phyloP scores from a whole-genome alignment of 2,797 vertebrate species.

The Garrulus glandarius region DNA sequence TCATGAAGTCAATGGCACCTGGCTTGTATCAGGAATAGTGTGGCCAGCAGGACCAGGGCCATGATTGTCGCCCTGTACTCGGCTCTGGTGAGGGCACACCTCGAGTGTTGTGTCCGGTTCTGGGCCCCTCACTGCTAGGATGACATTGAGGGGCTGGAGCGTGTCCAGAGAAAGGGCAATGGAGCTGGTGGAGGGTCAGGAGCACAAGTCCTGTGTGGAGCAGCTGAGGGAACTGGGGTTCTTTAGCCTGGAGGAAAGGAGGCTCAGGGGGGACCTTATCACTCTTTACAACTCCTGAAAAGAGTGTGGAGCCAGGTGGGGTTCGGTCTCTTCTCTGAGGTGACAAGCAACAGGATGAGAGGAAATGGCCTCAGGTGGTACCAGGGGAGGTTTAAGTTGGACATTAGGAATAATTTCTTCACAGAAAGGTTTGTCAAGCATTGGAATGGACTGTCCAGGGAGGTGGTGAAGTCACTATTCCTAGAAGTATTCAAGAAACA shows the following conservation, averaged over 20 bases:
- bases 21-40: neutral
- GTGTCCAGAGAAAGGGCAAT: fast-evolving
- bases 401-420: neutral
- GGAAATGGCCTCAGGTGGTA: neutral
- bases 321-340: fast-evolving
- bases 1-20: neutral
- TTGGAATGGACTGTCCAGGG: neutral
- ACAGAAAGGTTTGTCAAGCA: neutral
- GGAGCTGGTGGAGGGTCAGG: neutral
- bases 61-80: neutral
- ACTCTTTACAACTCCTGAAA: neutral
- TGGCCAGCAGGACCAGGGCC: neutral
- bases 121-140: fast-evolving
- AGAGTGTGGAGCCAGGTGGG: neutral
- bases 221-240: neutral
- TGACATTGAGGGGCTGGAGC: fast-evolving
- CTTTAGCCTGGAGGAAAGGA: neutral
- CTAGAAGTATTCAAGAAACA: neutral
- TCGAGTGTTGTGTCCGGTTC: fast-evolving
- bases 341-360: neutral
- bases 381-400: neutral
- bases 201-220: fast-evolving
- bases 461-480: neutral
- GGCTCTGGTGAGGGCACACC: fast-evolving
- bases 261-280: fast-evolving